Evolutionary conservation across 2,888 invertebrate genomes (phyloP).

Genomic region (Blastobasis adustella): DNA sequence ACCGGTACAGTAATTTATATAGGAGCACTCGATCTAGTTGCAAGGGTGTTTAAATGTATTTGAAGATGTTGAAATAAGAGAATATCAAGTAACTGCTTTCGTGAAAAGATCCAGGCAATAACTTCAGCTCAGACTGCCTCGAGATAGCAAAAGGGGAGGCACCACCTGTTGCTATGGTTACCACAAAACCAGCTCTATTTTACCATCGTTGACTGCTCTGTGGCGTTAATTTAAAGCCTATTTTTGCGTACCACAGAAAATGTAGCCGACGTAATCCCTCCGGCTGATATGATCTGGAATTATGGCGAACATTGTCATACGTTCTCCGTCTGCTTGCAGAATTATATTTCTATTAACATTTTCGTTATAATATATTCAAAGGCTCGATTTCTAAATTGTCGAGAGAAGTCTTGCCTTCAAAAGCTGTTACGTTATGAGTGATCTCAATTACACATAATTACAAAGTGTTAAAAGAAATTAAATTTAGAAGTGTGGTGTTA

Average conservation of each 20-base stretch:
- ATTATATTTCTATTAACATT: not conserved
- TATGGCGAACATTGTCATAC: slow-evolving; percentile 4
- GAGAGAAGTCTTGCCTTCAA: too few relatives aligned
- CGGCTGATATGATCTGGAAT: slow-evolving; percentile 25
- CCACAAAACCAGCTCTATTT: slow-evolving; percentile 17
- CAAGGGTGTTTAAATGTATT: too few relatives aligned
- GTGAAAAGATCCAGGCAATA: slow-evolving; percentile 45
- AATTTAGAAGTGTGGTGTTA: too few relatives aligned
- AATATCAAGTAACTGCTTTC: slow-evolving; percentile 25
- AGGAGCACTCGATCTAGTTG: too few relatives aligned
- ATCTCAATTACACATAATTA: too few relatives aligned
- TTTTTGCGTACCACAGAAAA: too few relatives aligned
- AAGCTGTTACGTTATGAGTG: too few relatives aligned
- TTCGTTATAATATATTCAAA: not conserved
- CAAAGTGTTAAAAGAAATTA: too few relatives aligned
- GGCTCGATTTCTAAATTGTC: too few relatives aligned
- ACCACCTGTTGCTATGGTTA: slow-evolving; percentile 60
- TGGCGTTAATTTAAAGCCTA: too few relatives aligned
- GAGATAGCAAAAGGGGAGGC: slow-evolving; percentile 26
- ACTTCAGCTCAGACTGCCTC: slow-evolving; percentile 40
- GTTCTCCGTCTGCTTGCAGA: not conserved
- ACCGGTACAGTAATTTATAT: too few relatives aligned
- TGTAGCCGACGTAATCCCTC: slow-evolving; percentile 9
- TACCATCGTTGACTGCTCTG: too few relatives aligned
- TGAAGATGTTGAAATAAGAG: not conserved